phyloP scores from a whole-genome alignment of 2,888 invertebrate genomes.

The Scaptomyza cyrtandrae region DNA sequence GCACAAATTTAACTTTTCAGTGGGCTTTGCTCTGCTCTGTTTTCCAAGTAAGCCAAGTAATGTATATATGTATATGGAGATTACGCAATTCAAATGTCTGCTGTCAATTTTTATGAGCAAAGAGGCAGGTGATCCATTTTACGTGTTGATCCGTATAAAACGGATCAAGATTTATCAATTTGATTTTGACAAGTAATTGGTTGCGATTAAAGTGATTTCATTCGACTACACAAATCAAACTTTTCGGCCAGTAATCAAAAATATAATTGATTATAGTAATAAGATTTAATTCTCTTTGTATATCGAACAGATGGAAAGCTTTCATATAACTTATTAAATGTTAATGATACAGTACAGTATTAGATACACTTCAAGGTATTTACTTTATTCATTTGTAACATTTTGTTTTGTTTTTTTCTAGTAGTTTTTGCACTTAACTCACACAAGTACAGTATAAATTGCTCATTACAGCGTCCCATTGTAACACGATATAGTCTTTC shows the following conservation, averaged over 20 bases:
- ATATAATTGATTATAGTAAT: no score
- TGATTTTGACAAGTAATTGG: not conserved
- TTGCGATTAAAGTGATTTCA: not conserved
- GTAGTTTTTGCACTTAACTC: constrained; percentile 12
- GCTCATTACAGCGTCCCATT: constrained; percentile 38
- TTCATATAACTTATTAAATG: no score
- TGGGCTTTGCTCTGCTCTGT: not conserved
- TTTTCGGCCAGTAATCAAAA: no score
- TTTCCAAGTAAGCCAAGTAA: not conserved
- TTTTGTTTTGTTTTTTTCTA: not conserved
- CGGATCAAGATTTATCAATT: not conserved
- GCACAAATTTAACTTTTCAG: constrained; percentile 9
- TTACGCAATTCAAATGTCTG: constrained; percentile 11
- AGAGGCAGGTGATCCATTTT: not conserved
- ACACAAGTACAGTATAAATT: constrained; percentile 5
- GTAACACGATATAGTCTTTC: constrained; percentile 41
- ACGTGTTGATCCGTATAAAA: not conserved
- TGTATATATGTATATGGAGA: not conserved
- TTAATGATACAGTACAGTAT: no score
- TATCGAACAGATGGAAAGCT: no score
- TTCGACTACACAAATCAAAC: no score
- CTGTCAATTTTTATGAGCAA: not conserved
- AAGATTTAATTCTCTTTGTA: no score
- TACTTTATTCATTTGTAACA: not conserved
- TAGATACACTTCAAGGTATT: not conserved